These are phyloP conservation scores for Watsonalla cultraria DNA, from an alignment of 2,888 invertebrate genomes.

Conservation along the genomic window DNA sequence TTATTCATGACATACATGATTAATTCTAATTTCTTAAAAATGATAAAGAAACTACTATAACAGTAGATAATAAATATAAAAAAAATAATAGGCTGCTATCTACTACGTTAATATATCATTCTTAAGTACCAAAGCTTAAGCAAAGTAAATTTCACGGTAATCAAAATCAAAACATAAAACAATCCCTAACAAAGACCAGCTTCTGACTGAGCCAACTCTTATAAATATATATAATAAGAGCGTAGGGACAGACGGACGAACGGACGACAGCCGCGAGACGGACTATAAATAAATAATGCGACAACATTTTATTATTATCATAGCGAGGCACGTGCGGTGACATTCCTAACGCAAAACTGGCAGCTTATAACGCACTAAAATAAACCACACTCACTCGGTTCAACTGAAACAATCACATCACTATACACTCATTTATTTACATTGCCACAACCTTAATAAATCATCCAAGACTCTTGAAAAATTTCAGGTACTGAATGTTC, in stretches of 20 bases:
- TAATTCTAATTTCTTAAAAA: too few relatives aligned
- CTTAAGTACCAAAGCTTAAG: not conserved
- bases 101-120: not conserved
- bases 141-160: slow-evolving; percentile 1
- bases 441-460: not conserved
- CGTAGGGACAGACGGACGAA: slow-evolving; percentile 61
- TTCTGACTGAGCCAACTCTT: slow-evolving; percentile 4
- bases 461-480: too few relatives aligned
- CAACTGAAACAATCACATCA: slow-evolving; percentile 8
- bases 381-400: slow-evolving; percentile 30
- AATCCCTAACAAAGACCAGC: slow-evolving; percentile 10
- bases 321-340: slow-evolving; percentile 71
- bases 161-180: slow-evolving; percentile 8
- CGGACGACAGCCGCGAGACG: slow-evolving; percentile 76
- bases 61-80: too few relatives aligned
- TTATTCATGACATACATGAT: too few relatives aligned
- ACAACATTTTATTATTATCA: slow-evolving; percentile 78
- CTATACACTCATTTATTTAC: not conserved
- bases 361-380: slow-evolving; percentile 52
- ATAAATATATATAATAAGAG: slow-evolving; percentile 49
- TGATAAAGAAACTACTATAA: too few relatives aligned
- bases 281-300: slow-evolving; percentile 78
- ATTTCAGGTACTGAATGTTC: too few relatives aligned
- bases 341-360: slow-evolving; percentile 61
- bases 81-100: not conserved